Base-by-base conservation (phyloP, 2,113 vertebrate genomes). In the Tetraodon nigroviridis region DNA sequence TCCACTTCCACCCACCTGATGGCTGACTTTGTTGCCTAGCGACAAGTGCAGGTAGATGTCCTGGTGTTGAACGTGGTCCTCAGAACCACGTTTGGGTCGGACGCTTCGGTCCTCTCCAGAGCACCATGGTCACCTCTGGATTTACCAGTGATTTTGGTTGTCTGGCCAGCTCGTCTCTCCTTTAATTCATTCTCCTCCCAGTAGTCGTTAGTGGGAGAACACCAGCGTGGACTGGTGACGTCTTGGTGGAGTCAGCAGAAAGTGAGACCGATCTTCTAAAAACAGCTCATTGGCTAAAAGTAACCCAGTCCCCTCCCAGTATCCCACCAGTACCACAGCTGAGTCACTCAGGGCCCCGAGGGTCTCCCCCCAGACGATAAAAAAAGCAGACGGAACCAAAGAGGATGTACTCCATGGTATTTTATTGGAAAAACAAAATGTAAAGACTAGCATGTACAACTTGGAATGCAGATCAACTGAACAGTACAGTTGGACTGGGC, bases 361-460 rank as follows among this genome's bases (percentile, higher is more conserved):
- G n/a, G 50, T 47, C 4, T 32, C 64, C 63, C 32, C 67, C 5
- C 3, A 13, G 20, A 64, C 18, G 10, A 69, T 40, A 65, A 2
- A 63, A 50, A 71, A 24, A 51, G 63, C 17, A 58, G 15, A 29
- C 8, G 2, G 16, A 15, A 51, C 51, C 2, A 21, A 22, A n/a
- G n/a, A n/a, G n/a, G n/a, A 7, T 55, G 50, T 80, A 84, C 69
- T 88, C 88, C 79, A 87, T 87, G 93, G 86, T 91, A 88, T 96
- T 97, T 98, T 98, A 96, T 96, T 97, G 93, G 92, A 94, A 94
- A 94, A 92, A 91, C 90, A 89, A 90, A 90, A 94, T 86, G 80
- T 89, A 88, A 94, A 93, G 90, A 94, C 93, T 92, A 94, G 93
- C 94, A 95, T 96, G 93, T 95, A 97, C 94, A 97, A 94, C 94